These are phyloP conservation scores for Drosophila lini DNA, from an alignment of 1,140 invertebrate genomes.

Conservation along the genomic window DNA sequence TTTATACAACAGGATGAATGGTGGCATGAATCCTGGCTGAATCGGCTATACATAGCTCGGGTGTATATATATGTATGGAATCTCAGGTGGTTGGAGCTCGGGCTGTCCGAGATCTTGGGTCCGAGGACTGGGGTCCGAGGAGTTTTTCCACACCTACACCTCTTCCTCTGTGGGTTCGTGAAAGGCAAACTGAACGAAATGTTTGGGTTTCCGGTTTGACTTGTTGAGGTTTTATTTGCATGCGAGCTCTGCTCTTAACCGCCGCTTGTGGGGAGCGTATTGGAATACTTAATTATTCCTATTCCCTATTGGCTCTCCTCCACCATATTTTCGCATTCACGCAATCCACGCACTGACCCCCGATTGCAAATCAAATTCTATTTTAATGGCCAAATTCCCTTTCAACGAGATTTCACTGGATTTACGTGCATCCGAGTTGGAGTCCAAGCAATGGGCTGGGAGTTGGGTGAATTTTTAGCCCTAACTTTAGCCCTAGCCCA, in stretches of 20 bases:
- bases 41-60: conserved; percentile 11
- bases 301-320: conserved; percentile 62
- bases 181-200: conserved; percentile 55
- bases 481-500: conserved; percentile 2
- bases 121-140: not conserved
- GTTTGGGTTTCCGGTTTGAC: conserved; percentile 72
- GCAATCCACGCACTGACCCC: conserved; percentile 53
- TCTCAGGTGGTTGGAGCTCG: conserved; percentile 43
- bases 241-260: conserved; percentile 44
- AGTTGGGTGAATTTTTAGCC: conserved; percentile 11
- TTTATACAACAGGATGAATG: conserved; percentile 61
- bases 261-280: conserved; percentile 31
- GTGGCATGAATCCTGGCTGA: conserved; percentile 40
- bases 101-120: conserved; percentile 10
- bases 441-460: conserved; percentile 3
- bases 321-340: conserved; percentile 61
- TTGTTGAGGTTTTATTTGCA: conserved; percentile 81
- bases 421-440: conserved; percentile 42
- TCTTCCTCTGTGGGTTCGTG: conserved; percentile 18
- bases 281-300: conserved; percentile 74
- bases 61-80: conserved; percentile 7
- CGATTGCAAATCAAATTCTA: conserved; percentile 63
- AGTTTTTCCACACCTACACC: conserved; percentile 40
- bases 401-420: conserved; percentile 64
- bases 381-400: conserved; percentile 61